A percentile compares a stretch with the other conserved stretches of the same genome.
These are phyloP conservation scores for Aplysia californica DNA, from an alignment of 1,140 invertebrate genomes.

Conservation along the genomic window DNA sequence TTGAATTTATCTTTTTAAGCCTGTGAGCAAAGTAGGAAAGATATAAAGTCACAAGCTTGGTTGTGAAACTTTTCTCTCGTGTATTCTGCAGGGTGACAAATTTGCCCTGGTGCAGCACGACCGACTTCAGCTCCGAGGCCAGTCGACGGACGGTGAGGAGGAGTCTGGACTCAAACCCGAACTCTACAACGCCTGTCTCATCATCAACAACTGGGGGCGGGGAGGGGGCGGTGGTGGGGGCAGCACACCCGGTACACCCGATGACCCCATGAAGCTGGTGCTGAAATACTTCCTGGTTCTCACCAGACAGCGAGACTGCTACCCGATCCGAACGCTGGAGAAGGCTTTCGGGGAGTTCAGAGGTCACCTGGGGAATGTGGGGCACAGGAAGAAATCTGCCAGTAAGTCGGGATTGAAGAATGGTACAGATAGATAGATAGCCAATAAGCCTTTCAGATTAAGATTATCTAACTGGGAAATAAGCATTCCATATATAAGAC, in stretches of 20 bases:
- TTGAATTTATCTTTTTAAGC: too few species aligned
- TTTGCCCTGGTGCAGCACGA: slow-evolving; percentile 52
- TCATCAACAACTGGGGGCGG: slow-evolving; percentile 69
- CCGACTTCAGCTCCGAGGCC: slow-evolving; percentile 20
- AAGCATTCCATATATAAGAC: too few species aligned
- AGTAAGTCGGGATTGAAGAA: too few species aligned
- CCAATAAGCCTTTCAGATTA: too few species aligned
- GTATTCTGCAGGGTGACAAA: slow-evolving; percentile 47
- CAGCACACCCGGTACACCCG: too few species aligned
- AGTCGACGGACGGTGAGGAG: neutral
- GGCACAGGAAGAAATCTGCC: neutral
- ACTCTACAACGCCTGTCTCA: slow-evolving; percentile 78
- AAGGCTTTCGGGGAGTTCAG: slow-evolving; percentile 75
- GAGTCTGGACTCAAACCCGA: slow-evolving; percentile 31
- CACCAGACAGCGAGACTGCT: slow-evolving; percentile 77
- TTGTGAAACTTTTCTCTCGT: too few species aligned
- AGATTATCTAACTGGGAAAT: too few species aligned
- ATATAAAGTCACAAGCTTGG: too few species aligned
- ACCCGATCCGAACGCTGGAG: slow-evolving; percentile 76
- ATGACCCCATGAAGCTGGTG: slow-evolving; percentile 68
- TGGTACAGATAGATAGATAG: too few species aligned
- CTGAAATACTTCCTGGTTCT: slow-evolving; percentile 82
- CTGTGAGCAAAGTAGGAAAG: too few species aligned
- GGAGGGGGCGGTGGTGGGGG: neutral
- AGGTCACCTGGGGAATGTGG: slow-evolving; percentile 17